Percentiles rank a stretch among this genome's conserved stretches.
These are phyloP conservation scores for Zaprionus nigranus DNA, from an alignment of 1,140 invertebrate species.

Conservation along the genomic window DNA sequence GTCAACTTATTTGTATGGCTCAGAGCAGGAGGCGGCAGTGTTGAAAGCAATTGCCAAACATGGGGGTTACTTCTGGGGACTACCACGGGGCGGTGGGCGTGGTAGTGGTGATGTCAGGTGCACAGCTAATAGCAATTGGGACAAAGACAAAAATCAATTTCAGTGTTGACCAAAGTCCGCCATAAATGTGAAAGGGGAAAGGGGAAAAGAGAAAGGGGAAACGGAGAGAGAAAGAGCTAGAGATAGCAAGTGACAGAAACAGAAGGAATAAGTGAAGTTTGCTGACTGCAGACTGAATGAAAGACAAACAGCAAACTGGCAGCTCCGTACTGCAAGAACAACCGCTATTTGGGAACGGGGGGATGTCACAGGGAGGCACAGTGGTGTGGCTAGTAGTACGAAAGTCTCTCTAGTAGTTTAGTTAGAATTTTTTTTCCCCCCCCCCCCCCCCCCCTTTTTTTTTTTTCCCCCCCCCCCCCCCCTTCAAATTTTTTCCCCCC, in stretches of 20 bases:
- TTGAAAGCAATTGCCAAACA: conserved; percentile 36
- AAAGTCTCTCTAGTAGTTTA: no score
- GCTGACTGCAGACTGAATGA: background rate
- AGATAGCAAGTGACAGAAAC: background rate
- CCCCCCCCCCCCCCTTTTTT: no score
- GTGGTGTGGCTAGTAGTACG: no score
- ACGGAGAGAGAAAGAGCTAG: conserved; percentile 70
- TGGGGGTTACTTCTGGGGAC: conserved; percentile 3
- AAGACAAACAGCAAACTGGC: background rate
- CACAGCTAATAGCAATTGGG: conserved; percentile 23
- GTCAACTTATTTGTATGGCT: no score
- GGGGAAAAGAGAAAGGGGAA: conserved; percentile 34
- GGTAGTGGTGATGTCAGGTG: background rate
- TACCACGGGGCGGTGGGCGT: conserved; percentile 2
- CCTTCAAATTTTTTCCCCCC: no score
- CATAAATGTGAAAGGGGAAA: conserved; percentile 63
- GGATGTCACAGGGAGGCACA: no score
- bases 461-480: no score
- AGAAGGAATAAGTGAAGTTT: background rate
- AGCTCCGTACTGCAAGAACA: background rate
- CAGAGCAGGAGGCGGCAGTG: background rate
- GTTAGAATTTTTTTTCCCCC: no score
- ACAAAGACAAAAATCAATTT: conserved; percentile 71
- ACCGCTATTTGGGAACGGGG: no score
- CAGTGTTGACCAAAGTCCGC: conserved; percentile 71